Base-by-base conservation (phyloP, 2,113 vertebrate genomes). In the Poeciliopsis prolifica region DNA sequence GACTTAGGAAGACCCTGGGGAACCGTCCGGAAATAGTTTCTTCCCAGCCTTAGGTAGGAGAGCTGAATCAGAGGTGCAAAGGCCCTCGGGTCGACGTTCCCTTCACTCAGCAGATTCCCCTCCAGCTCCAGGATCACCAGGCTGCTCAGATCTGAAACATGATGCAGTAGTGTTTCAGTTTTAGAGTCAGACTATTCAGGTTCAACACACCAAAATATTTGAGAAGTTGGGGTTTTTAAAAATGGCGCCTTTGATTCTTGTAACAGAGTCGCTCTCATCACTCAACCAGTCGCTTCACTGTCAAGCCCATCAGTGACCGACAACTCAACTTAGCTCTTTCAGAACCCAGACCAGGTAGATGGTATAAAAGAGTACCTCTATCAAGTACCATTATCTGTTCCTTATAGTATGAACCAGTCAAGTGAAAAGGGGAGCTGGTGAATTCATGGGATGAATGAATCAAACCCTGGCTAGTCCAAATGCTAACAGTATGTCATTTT, bases 51-150 rank as follows among this genome's bases (percentile, higher is more conserved):
- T 81, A 99, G 91, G 81, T 98, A 99, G 54, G 91, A 94, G 31
- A 99, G 93, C 62, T 94, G 95, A 73, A 82, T 92, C 77, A 99
- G 90, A 69, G 95, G 90, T 30, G 82, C 78, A 26, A 99, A 97
- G 72, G 95, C 95, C 79, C 87, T 79, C 62, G 97, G 97, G 70
- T 92, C 94, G 68, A 97, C 95, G 15, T 95, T 97, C 0, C 90
- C 91, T 90, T 99, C 98, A 75, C 95, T 98, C 29, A 99, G 95
- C 84, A 94, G 86, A 78, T 99, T 99, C 74, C 94, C 96, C 89
- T 99, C 98, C 87, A 99, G 24, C 93, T 99, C 97, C 93, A 99
- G 89, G 58, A 95, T 97, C 77, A 98, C 87, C 78, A 99, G 82
- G n/a, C 88, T 95, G 86, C 87, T 93, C 82, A 98, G 92, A 88